Evolutionary conservation across 2,113 vertebrate genomes (phyloP), one percentile per base, ranked within the genome.

Genomic region (Tetraodon nigroviridis): DNA sequence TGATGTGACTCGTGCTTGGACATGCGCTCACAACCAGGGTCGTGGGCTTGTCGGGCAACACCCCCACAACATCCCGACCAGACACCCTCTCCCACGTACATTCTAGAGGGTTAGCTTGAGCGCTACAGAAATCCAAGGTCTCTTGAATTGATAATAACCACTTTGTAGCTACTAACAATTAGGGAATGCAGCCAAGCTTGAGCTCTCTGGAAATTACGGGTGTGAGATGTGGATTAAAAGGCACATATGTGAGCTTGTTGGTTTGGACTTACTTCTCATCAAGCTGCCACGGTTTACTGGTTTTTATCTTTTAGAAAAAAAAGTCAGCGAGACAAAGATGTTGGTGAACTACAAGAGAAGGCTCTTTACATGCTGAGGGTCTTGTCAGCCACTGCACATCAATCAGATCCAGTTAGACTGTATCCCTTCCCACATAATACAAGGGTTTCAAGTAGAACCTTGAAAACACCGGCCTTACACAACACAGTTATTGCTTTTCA

Each of bases 221-320:
- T 69, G 63, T 68, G 57, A 76, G 73, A 64, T 71, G 64, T 78
- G 67, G 27, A 83, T 80, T 79, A 76, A 59, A 66, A 78, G 44
- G 49, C 68, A 67, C 54, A 17, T 46, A 6, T 46, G 6, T 5
- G 44, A 16, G 15, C n/a, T 46, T 16, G 14, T n/a, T 46, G 44
- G 15, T 17, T 6, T 46, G 1, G 7, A 46, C 44, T 46, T n/a
- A 4, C 42, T 44, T 27, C 32, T 32, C 21, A 12, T 37, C 1
- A 37, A 37, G 1, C 32, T 55, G 48, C 13, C 19, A 7, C 58
- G 12, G 24, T 12, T n/a, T 7, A 6, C 47, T 51, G 46, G n/a
- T n/a, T 62, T 65, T 60, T 42, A 18, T 40, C 60, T 32, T 44
- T 12, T 6, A 47, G 45, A 61, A 59, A 61, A 52, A 52, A 0